These are phyloP conservation scores for Planiliza haematocheilus DNA, from an alignment of 2,113 vertebrate genomes.

Conservation along the genomic window DNA sequence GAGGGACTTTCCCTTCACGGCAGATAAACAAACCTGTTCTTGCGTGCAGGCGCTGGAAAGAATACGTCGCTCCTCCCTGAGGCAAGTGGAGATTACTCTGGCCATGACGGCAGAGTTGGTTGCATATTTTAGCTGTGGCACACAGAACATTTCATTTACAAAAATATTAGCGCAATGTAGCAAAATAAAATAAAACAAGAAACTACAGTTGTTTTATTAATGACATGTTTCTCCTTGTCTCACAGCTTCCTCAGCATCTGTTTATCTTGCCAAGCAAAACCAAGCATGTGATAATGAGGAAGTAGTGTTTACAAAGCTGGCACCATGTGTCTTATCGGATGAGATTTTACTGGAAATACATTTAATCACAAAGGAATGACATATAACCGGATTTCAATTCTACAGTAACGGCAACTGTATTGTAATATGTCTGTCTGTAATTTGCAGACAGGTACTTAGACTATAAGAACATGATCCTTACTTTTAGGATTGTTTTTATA, in stretches of 20 bases:
- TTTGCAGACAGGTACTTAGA: neutral
- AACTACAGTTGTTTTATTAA: too few species aligned
- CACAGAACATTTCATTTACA: slow-evolving; percentile 2
- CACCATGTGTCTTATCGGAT: neutral
- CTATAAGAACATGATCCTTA: too few species aligned
- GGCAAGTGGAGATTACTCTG: slow-evolving; percentile 91
- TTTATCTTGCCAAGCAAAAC: neutral
- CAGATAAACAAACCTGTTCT: slow-evolving; percentile 88
- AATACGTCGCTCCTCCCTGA: slow-evolving; percentile 94
- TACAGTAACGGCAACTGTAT: too few species aligned
- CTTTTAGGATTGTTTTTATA: too few species aligned
- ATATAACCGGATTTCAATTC: neutral
- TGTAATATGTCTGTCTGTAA: too few species aligned
- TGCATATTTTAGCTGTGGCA: slow-evolving; percentile 89
- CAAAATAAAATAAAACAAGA: too few species aligned
- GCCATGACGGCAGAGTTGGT: slow-evolving; percentile 90
- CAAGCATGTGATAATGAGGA: neutral
- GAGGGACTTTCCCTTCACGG: slow-evolving; percentile 45
- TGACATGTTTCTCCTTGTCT: too few species aligned
- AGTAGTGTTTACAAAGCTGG: neutral
- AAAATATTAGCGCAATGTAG: neutral
- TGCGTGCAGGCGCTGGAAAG: slow-evolving; percentile 91
- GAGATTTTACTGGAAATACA: slow-evolving; percentile 23
- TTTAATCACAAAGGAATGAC: slow-evolving; percentile 17
- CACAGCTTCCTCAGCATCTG: neutral